Conservation (phyloP, 1,140 invertebrate species). For the Pogonus chalceus region DNA sequence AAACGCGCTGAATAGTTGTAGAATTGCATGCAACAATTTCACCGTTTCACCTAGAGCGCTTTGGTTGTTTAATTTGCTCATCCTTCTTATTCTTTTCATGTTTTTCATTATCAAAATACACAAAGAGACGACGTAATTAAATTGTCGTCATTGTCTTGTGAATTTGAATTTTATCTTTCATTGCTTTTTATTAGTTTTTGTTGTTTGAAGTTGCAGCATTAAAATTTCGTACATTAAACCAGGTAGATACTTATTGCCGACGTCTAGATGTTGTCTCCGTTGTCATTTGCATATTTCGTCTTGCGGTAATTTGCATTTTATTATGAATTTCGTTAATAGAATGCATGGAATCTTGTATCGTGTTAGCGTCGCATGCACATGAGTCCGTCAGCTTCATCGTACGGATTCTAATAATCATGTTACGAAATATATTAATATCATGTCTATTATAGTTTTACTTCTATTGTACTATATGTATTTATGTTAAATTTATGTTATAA, state of each 20-base stretch:
- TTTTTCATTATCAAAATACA: background rate
- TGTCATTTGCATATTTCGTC: background rate
- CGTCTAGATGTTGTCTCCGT: background rate
- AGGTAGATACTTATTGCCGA: no score
- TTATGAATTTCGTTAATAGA: constrained; percentile 1
- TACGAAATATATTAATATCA: background rate
- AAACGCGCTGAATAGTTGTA: no score
- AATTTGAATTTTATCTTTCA: constrained; percentile 8
- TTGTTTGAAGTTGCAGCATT: constrained; percentile 2
- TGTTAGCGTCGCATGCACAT: no score
- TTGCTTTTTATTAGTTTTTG: constrained; percentile 6
- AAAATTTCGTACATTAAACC: background rate
- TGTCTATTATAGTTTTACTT: background rate
- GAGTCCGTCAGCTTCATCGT: no score
- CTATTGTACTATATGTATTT: no score
- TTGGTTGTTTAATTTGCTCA: background rate
- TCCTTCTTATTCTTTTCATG: background rate
- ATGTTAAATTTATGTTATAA: no score
- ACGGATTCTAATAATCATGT: no score
- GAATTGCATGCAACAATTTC: no score
- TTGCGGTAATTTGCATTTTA: background rate
- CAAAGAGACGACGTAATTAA: background rate
- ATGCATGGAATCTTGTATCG: background rate
- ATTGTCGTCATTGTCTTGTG: constrained; percentile 4
- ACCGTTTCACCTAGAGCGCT: no score